Evolutionary conservation across 2,113 vertebrate species (phyloP), one percentile per base, ranked within the genome.

Genomic region (Rhineura floridana): DNA sequence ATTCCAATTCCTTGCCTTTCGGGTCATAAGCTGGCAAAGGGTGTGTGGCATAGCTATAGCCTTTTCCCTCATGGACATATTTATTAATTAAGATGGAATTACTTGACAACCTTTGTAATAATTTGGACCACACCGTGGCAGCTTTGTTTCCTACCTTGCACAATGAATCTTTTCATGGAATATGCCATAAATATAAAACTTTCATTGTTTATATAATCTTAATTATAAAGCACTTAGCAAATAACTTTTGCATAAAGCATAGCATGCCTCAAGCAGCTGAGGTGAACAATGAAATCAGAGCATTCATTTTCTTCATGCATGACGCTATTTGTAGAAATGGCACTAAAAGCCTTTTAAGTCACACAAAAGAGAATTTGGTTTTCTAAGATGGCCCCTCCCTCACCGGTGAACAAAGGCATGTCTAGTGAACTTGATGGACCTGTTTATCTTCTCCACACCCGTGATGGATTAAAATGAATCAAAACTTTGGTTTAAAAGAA

Each of bases 161-260:
- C 36, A 82, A 21, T 63, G 55, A 75, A 42, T 23, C 44, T 33
- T 72, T 62, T 59, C 88, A 63, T 75, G 72, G 67, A 78, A 81
- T 8, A 86, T 84, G 83, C 81, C 90, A 91, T 63, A 55, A 85
- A 92, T 0, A 46, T 93, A 88, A 81, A 88, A 92, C 93, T 76
- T 83, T 87, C 88, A 93, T 92, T 93, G 83, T 75, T 91, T 91
- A 88, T 73, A 88, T 87, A 93, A 92, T 92, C 80, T 12, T 82
- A 86, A 90, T 28, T 75, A 90, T 83, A 87, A 93, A 95, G 91
- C 85, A 93, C 72, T 90, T 83, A 94, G 88, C 91, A 94, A 94
- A 87, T 81, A 93, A 91, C 77, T 94, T 86, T 72, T 3, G 77
- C 84, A 91, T 72, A 81, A 85, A 85, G 82, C 23, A 86, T 67